phyloP scores from a whole-genome alignment of 1,140 invertebrate species.

The Brachionus sp. region DNA sequence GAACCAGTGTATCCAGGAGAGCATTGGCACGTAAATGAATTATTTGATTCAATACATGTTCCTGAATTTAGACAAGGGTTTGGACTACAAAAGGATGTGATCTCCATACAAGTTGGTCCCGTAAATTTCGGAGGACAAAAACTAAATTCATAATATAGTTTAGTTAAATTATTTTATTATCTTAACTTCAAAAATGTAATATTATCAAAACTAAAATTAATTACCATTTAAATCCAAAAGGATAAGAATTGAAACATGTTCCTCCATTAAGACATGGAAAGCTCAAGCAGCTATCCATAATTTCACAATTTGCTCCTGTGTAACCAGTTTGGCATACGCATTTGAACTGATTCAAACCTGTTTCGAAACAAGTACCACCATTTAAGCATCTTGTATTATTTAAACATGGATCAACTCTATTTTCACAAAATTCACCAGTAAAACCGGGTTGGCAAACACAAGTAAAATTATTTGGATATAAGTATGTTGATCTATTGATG shows the following conservation, averaged over 20 bases:
- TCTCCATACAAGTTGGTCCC: constrained; percentile 11
- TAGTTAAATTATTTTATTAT: neutral
- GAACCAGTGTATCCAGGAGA: neutral
- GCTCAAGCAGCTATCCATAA: constrained; percentile 28
- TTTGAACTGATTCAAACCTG: neutral
- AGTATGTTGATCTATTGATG: constrained; percentile 49
- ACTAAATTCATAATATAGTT: neutral
- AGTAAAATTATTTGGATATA: neutral
- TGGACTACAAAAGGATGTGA: neutral
- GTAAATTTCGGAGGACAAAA: constrained; percentile 27
- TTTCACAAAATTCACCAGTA: constrained; percentile 80
- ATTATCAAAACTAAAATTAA: neutral
- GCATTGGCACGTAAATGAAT: constrained; percentile 1
- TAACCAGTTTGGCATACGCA: constrained; percentile 36
- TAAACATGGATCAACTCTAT: constrained; percentile 71
- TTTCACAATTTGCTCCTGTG: constrained; percentile 24
- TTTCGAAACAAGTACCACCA: constrained; percentile 36
- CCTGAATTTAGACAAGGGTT: constrained; percentile 26
- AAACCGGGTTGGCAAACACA: constrained; percentile 57
- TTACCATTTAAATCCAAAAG: constrained; percentile 21
- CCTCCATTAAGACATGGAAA: constrained; percentile 40
- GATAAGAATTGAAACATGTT: neutral
- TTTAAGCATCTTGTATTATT: constrained; percentile 26
- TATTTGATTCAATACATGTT: constrained; percentile 9
- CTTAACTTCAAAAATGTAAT: too few species aligned